Base-by-base conservation (phyloP, 2,113 vertebrate species). In the Urocolius indicus region DNA sequence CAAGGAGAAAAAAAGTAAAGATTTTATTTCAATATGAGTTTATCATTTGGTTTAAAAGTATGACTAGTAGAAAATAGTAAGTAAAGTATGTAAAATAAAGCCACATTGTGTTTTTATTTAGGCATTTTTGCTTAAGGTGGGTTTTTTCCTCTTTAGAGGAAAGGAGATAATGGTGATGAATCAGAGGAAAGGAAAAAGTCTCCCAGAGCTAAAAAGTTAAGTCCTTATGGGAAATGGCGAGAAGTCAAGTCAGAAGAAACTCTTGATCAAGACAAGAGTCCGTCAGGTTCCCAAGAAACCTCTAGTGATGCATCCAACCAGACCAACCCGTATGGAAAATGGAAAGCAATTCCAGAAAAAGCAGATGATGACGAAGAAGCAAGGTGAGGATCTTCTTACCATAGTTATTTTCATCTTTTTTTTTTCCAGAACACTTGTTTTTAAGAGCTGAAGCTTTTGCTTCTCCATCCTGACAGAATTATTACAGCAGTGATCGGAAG, bases 191-290 rank as follows among this genome's bases (percentile, higher is more conserved):
- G 94, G 96, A 97, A 97, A 92, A 97, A 97, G 68, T 41, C 97
- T 71, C 84, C 94, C 57, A 96, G 67, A 87, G 93, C 79, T 66
- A 97, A 95, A 75, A 98, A 98, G 82, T 20, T 95, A 52, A 97
- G 98, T 84, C 98, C 99, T 9, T 99, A 99, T 6, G 99, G 99
- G 34, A 96, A 94, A 32, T 99, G 99, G 99, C 98, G 99, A 86
- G 86, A 97, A 97, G 98, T 99, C 74, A 98, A 97, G 61, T 67
- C 93, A 81, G 96, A 93, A 89, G 97, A 95, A 90, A 92, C 93
- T 19, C 32, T 8, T 32, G 79, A 52, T 68, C 94, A 81, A 77
- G 92, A 97, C 48, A 83, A 96, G 59, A 91, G 48, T 62, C 36
- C 81, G 5, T 91, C 95, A 18, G 24, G 59, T 97, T 89, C 92